Percentiles rank a stretch among this genome's conserved stretches.
These are phyloP conservation scores for Diadema setosum DNA, from an alignment of 35 echinoderm and acorn worm species.

Conservation along the genomic window DNA sequence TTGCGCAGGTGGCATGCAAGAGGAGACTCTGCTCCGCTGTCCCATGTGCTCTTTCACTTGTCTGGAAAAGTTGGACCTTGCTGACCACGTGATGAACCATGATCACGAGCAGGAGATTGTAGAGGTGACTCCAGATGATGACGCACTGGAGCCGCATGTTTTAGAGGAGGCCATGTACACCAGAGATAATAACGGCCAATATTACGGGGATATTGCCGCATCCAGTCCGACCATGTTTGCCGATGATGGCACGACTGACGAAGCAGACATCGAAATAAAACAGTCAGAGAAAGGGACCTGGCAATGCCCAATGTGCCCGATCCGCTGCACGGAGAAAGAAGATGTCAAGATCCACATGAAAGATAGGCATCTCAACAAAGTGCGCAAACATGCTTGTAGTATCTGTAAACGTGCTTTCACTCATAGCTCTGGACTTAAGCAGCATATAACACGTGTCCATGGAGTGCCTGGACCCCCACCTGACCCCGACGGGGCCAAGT, in stretches of 20 bases:
- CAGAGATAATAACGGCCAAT: background rate
- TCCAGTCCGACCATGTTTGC: background rate
- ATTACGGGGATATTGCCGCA: background rate
- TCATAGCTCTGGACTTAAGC: conserved; percentile 9
- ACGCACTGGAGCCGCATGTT: background rate
- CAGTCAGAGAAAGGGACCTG: conserved; percentile 8
- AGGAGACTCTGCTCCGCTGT: background rate
- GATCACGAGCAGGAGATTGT: background rate
- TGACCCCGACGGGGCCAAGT: background rate
- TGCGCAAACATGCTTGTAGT: background rate
- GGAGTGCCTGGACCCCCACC: conserved; percentile 1
- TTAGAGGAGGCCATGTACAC: background rate
- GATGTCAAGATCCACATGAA: background rate
- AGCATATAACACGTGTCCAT: background rate
- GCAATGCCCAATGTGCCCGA: conserved; percentile 15
- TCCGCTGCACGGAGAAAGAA: conserved; percentile 1
- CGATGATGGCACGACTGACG: background rate
- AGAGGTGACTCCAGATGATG: background rate
- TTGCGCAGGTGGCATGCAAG: background rate
- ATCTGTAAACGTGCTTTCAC: conserved; percentile 11
- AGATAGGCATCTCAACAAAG: background rate
- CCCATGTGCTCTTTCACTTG: background rate
- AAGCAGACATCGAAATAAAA: background rate
- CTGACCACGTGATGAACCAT: background rate
- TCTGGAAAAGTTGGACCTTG: background rate